Conservation (phyloP, 2,797 vertebrate species). For the Hemibagrus guttatus region DNA sequence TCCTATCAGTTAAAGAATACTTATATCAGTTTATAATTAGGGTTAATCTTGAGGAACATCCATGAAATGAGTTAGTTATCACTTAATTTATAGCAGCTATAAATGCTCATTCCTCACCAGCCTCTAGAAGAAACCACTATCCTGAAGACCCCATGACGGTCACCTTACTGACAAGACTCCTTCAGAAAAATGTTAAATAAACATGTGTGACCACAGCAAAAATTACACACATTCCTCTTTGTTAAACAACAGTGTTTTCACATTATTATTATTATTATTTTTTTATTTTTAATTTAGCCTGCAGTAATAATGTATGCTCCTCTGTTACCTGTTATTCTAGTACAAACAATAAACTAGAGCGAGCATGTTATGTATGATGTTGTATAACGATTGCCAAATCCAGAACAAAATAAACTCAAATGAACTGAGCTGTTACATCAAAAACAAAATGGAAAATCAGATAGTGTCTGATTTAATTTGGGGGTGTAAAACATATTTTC, state of each 20-base stretch:
- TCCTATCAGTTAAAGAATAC: not conserved
- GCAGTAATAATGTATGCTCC: not conserved
- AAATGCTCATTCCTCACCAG: not conserved
- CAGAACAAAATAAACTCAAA: not conserved
- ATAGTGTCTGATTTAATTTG: constrained; percentile 46
- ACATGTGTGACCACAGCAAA: not conserved
- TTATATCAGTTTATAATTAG: not conserved
- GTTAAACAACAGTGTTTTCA: not conserved
- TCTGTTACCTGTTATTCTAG: not conserved
- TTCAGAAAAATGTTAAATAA: not conserved
- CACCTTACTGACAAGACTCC: not conserved
- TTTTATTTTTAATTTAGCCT: not conserved
- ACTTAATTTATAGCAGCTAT: not conserved
- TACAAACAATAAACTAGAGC: not conserved
- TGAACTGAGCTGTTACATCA: constrained; percentile 28
- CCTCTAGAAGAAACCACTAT: not conserved
- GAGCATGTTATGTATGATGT: not conserved
- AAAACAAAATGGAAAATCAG: constrained; percentile 34
- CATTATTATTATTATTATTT: no score
- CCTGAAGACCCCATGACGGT: not conserved
- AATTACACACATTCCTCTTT: not conserved
- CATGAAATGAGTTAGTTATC: not conserved
- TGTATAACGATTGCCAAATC: not conserved
- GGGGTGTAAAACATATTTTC: constrained; percentile 49
- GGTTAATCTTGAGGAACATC: not conserved